Conservation (phyloP, 2,888 invertebrate species). For the Lymantria dispar region DNA sequence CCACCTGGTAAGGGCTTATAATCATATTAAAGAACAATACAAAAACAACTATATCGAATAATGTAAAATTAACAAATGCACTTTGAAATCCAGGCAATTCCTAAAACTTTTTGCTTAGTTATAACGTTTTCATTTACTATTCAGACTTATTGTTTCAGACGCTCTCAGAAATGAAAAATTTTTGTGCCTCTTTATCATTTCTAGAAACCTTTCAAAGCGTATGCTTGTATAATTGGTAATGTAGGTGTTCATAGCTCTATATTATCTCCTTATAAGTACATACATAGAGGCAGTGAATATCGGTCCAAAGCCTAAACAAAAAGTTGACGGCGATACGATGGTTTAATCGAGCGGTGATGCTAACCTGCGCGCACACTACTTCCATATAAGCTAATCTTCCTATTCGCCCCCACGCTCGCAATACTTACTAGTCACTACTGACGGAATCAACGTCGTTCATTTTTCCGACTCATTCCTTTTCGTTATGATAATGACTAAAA, state of each 20-base stretch:
- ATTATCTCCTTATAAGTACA: constrained; percentile 71
- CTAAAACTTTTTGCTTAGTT: not conserved
- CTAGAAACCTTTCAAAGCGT: no score
- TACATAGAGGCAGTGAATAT: constrained; percentile 48
- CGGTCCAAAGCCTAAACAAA: constrained; percentile 59
- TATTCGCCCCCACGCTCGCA: constrained; percentile 72
- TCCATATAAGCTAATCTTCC: constrained; percentile 75
- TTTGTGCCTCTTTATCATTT: no score
- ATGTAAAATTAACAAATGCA: no score
- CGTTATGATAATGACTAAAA: constrained; percentile 51
- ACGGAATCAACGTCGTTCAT: constrained; percentile 51
- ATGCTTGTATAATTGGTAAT: no score
- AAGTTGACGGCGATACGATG: constrained; percentile 39
- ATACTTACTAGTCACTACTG: constrained; percentile 37
- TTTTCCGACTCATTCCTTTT: constrained; percentile 56
- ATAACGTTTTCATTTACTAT: constrained; percentile 23
- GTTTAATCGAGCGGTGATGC: constrained; percentile 72
- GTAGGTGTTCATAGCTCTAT: constrained; percentile 43
- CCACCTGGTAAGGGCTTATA: no score
- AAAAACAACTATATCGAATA: no score
- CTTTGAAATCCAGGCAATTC: no score
- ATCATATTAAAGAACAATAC: no score
- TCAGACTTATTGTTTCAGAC: constrained; percentile 10
- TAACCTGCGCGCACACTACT: constrained; percentile 47
- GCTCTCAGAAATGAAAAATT: constrained; percentile 1